Evolutionary conservation across 2,113 vertebrate genomes (phyloP).

Genomic region (Nothobranchius kuhntae): DNA sequence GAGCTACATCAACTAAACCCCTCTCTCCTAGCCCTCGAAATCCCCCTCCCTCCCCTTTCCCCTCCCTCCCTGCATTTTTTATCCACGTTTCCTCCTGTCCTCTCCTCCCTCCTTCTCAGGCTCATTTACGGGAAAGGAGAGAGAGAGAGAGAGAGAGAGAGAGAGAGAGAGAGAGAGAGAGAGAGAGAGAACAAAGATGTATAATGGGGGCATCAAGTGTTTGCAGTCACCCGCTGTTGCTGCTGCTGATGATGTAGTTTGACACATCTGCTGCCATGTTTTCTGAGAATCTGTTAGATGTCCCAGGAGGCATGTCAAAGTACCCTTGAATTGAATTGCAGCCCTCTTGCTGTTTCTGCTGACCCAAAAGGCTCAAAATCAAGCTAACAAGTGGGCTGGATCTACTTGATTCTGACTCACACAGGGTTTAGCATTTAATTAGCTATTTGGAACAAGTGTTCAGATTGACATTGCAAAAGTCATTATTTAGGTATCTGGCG

Average conservation of each 20-base stretch:
- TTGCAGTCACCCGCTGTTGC: not conserved
- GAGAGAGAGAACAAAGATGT: constrained; percentile 10
- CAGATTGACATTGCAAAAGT: not conserved
- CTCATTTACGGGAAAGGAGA: constrained; percentile 1
- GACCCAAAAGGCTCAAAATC: not conserved
- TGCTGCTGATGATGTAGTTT: constrained; percentile 31
- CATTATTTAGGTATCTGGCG: no score
- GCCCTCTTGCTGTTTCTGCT: not conserved
- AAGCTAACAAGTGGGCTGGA: not conserved
- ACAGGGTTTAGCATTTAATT: not conserved
- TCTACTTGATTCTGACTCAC: not conserved
- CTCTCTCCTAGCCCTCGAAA: constrained; percentile 31
- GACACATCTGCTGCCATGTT: constrained; percentile 27
- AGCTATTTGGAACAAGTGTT: no score
- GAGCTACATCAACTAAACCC: constrained; percentile 69
- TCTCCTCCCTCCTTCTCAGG: constrained; percentile 28
- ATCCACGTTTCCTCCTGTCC: constrained; percentile 15
- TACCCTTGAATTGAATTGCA: constrained; percentile 10
- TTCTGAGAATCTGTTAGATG: constrained; percentile 40
- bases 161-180: not conserved
- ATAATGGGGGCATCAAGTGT: not conserved
- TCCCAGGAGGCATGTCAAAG: constrained; percentile 17
- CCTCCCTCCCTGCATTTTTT: constrained; percentile 26
- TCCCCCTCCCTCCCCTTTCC: constrained; percentile 14
- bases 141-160: constrained; percentile 1